Percentiles rank a stretch among this genome's conserved stretches.
Evolutionary conservation across 1,140 invertebrate species (phyloP).

Genomic region (Parasteatoda tepidariorum): DNA sequence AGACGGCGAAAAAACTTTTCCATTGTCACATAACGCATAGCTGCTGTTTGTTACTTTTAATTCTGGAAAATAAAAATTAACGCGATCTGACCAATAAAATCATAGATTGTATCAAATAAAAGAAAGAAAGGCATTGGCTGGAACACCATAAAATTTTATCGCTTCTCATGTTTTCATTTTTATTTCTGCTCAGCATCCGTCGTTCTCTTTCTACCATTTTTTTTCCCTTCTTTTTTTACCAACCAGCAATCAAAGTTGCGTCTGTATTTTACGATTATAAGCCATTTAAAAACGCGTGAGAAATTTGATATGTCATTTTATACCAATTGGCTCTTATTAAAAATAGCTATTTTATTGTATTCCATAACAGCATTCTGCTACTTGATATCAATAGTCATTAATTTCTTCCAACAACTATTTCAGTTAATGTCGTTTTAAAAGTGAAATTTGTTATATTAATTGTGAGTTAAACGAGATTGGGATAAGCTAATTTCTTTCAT

Average conservation of each 20-base stretch:
- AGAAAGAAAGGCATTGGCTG: neutral
- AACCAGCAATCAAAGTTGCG: no score
- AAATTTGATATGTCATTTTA: constrained; percentile 38
- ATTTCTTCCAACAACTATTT: no score
- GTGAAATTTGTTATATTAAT: no score
- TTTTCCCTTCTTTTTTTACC: neutral
- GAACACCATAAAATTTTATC: constrained; percentile 39
- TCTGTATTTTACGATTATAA: constrained; percentile 53
- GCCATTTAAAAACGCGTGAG: constrained; percentile 25
- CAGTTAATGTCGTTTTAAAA: no score
- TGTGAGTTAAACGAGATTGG: no score
- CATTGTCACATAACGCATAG: no score
- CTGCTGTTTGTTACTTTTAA: neutral
- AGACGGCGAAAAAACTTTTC: no score
- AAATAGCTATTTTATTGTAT: no score
- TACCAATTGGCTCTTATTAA: constrained; percentile 35
- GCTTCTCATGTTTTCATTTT: constrained; percentile 12
- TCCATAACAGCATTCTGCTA: no score
- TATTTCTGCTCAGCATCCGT: constrained; percentile 31
- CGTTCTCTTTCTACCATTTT: constrained; percentile 15
- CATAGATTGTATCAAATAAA: constrained; percentile 43
- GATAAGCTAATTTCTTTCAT: no score
- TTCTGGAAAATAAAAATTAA: neutral
- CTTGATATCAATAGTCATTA: no score
- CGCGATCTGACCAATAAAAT: neutral